Conservation (phyloP, 2,888 invertebrate genomes). For the Leucoptera coffeella region DNA sequence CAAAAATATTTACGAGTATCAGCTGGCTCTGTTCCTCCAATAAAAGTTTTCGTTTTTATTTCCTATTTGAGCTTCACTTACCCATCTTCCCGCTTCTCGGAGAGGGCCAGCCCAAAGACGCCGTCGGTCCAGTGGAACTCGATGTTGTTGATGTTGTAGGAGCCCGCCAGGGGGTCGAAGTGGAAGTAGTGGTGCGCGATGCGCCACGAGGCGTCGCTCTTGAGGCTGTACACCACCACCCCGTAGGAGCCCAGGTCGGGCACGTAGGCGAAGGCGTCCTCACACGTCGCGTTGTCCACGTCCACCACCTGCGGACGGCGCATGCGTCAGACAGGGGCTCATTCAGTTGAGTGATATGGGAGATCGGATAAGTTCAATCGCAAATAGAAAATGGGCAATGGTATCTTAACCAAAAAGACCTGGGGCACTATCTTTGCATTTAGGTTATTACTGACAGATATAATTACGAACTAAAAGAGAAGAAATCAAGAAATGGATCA, state of each 20-base stretch:
- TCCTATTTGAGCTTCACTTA: constrained; percentile 16
- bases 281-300: constrained; percentile 61
- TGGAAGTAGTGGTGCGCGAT: constrained; percentile 78
- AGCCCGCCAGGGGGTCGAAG: constrained; percentile 72
- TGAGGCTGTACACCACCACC: constrained; percentile 70
- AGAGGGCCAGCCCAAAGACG: constrained; percentile 68
- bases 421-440: no score
- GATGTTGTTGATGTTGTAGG: constrained; percentile 70
- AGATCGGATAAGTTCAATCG: no score
- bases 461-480: no score
- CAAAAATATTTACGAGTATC: no score
- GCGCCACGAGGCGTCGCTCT: constrained; percentile 70
- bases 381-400: no score
- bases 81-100: constrained; percentile 53
- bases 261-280: constrained; percentile 69
- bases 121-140: constrained; percentile 86
- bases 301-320: constrained; percentile 74
- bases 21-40: no score
- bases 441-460: no score
- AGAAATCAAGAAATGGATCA: no score
- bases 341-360: no score
- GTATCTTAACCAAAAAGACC: no score
- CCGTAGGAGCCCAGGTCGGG: constrained; percentile 74
- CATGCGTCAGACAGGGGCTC: no score
- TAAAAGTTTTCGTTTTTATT: no score